Base-by-base conservation (phyloP, 1,140 invertebrate genomes). In the Myzus persicae region DNA sequence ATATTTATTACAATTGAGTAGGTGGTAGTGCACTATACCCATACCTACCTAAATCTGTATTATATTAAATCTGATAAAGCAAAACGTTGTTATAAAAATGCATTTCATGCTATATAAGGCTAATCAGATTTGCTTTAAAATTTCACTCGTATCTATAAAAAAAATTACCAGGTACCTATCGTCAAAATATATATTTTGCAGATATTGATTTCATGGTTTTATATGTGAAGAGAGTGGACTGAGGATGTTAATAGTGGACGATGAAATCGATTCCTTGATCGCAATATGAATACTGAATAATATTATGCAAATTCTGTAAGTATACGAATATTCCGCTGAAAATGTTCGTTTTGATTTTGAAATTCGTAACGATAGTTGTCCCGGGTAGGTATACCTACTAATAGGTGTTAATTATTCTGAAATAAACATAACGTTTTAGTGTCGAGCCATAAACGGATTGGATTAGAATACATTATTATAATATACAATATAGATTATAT, bases 391-490 rank as follows among this genome's bases (percentile, higher is more conserved):
- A 59, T 18, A 44, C 2, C 9, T 6, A 46, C 9, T n/a, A n/a
- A 76, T 76, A 76, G 59, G 31, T 76, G 31, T 76, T 76, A 76
- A 76, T 76, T 76, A 76, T 76, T 76, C 14, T 76, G n/a, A 18
- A 76, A 76, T 76, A n/a, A 76, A 76, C 14, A 9, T 14, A 6
- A 1, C n/a, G 14, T 36, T n/a, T 76, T n/a, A 18, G 14, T 76
- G 59, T 76, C 31, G 14, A 76, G 36, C 31, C n/a, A 5, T 76
- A n/a, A 76, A 76, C n/a, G 59, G 31, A 76, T 76, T 20, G 14
- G n/a, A 76, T 76, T 67, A 76, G 59, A 76, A 76, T 76, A 76
- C 31, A 76, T 76, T 76, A 76, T n/a, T 48, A 48, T 48, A 48
- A 1, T 0, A 48, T 44, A 44, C n/a, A n/a, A n/a, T 76, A 5